Base-by-base conservation (phyloP, 2,113 vertebrate genomes). In the Chlamydotis undulata region DNA sequence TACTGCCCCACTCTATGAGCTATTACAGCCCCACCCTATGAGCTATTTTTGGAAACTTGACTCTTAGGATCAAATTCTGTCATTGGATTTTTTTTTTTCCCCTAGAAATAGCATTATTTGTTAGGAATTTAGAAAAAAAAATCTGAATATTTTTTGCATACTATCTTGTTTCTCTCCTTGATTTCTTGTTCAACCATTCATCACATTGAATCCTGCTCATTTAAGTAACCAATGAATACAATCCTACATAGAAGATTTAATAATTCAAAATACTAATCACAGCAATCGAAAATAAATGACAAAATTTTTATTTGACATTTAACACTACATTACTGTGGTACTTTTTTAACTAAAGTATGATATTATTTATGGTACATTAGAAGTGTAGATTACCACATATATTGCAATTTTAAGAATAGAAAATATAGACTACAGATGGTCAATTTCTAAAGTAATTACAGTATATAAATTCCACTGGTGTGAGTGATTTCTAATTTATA, bases 401-500 rank as follows among this genome's bases (percentile, higher is more conserved):
- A 86, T 67, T 57, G 8, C 33, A 12, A 69, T 77, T 88, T 86
- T 86, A 87, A 85, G 35, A 93, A 77, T 12, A 80, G 49, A 93
- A 87, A 86, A 52, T 63, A 67, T 9, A 50, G 50, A 61, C 33
- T 41, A 90, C 5, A 83, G 92, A 80, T 77, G 50, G 45, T 67
- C 55, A 73, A 70, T 88, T 82, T 76, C 59, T 83, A 53, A 76
- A 86, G 35, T 23, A 88, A 73, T 90, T 86, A 77, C 28, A 18
- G 28, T 47, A 65, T 47, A 77, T 70, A 90, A 80, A 88, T 77
- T 69, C 50, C 22, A 65, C 31, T 77, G 17, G 52, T 79, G 35
- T 85, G 37, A 87, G 93, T 57, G 22, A 90, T 57, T 57, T 83
- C 50, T 77, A 45, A 76, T 96, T 88, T 83, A 61, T n/a, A 81